These are phyloP conservation scores for Calcarius lapponicus DNA, from an alignment of 2,797 vertebrate species.

Conservation along the genomic window DNA sequence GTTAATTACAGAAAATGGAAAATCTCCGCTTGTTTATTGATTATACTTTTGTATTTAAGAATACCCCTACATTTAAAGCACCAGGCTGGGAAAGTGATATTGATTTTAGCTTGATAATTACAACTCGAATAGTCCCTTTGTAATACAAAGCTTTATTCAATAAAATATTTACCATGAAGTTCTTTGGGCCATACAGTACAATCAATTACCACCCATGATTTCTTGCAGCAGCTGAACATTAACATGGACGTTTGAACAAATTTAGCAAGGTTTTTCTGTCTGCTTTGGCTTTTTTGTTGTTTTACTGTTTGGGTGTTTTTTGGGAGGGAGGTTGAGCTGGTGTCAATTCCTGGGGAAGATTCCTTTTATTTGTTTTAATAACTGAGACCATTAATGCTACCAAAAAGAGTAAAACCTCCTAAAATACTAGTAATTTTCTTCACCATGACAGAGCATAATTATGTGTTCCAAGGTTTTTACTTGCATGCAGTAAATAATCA, in stretches of 20 bases:
- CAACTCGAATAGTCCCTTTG: not conserved
- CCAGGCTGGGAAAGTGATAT: conserved; percentile 50
- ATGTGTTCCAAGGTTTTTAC: not conserved
- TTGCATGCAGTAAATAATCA: not conserved
- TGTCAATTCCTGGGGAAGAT: not conserved
- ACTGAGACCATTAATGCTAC: not conserved
- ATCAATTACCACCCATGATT: not conserved
- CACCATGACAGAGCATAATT: not conserved
- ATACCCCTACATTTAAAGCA: conserved; percentile 35
- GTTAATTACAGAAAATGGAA: conserved; percentile 62
- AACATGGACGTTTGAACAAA: not conserved
- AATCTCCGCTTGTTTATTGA: conserved; percentile 52
- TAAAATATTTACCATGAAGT: conserved; percentile 36
- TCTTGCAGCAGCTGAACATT: not conserved
- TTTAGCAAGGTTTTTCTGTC: not conserved
- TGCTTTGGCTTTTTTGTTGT: not conserved
- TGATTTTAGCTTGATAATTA: conserved; percentile 66
- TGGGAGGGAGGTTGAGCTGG: not conserved
- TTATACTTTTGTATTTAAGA: conserved; percentile 56
- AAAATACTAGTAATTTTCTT: not conserved
- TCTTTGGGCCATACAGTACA: conserved; percentile 4
- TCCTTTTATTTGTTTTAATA: not conserved
- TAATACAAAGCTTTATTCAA: conserved; percentile 48
- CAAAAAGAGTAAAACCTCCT: not conserved
- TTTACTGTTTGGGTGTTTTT: not conserved